phyloP scores from a whole-genome alignment of 1,140 invertebrate species.

The Eupeodes corollae region DNA sequence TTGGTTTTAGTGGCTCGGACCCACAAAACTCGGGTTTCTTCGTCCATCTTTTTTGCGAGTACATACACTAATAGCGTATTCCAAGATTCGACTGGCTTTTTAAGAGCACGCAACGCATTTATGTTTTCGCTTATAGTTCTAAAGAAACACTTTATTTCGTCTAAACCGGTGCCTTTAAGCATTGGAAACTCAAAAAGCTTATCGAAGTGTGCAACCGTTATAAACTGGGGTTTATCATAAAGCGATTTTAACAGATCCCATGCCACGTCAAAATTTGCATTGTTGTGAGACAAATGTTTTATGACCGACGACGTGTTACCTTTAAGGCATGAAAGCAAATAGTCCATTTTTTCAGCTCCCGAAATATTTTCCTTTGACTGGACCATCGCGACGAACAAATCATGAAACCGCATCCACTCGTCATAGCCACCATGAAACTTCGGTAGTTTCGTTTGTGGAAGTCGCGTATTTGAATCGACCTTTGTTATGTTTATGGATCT shows the following conservation, averaged over 20 bases:
- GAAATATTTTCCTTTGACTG: background rate
- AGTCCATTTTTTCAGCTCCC: background rate
- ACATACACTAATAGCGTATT: too few species aligned
- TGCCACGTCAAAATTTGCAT: background rate
- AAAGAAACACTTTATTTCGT: background rate
- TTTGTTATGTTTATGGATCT: too few species aligned
- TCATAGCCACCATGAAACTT: background rate
- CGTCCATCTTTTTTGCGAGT: too few species aligned
- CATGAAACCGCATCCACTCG: background rate
- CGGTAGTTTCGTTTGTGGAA: background rate
- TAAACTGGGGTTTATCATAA: background rate
- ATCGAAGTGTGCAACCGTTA: background rate
- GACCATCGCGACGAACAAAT: slow-evolving; percentile 1
- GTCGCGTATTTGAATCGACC: background rate
- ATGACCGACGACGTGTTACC: background rate
- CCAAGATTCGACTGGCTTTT: too few species aligned
- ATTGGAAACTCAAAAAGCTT: background rate
- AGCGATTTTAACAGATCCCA: background rate
- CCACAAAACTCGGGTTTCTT: too few species aligned
- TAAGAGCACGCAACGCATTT: too few species aligned
- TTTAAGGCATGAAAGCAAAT: background rate
- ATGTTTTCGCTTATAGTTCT: background rate
- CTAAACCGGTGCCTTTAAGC: background rate
- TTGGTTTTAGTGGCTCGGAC: too few species aligned
- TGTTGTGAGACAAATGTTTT: background rate